Conservation (phyloP, 2,888 invertebrate genomes). For the Drosophila bunnanda region DNA sequence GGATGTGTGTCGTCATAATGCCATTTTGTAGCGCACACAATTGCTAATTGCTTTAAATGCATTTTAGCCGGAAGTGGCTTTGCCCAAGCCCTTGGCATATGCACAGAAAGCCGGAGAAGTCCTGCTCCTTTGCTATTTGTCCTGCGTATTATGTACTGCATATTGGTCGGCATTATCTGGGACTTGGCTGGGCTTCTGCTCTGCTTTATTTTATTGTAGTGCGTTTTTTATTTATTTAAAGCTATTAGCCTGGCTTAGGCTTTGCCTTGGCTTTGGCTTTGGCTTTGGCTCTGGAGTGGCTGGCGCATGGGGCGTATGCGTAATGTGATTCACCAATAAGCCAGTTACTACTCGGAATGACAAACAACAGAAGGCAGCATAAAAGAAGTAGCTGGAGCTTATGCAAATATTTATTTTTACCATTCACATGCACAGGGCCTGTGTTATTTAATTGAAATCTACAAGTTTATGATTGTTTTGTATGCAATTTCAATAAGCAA, state of each 20-base stretch:
- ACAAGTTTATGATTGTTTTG: constrained; percentile 64
- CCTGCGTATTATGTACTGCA: constrained; percentile 50
- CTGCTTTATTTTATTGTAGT: constrained; percentile 37
- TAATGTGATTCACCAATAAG: constrained; percentile 50
- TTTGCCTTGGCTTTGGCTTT: constrained; percentile 27
- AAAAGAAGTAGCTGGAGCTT: constrained; percentile 33
- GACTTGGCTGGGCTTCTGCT: constrained; percentile 41
- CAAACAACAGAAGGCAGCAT: constrained; percentile 27
- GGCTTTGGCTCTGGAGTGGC: constrained; percentile 12
- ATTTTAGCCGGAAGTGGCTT: constrained; percentile 71
- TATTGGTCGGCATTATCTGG: constrained; percentile 63
- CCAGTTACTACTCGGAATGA: constrained; percentile 35
- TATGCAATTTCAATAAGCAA: constrained; percentile 58
- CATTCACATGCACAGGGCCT: constrained; percentile 35
- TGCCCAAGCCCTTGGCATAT: constrained; percentile 62
- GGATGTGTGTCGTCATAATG: constrained; percentile 31
- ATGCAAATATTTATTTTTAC: constrained; percentile 44
- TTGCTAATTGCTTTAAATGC: constrained; percentile 77
- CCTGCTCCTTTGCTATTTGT: constrained; percentile 28
- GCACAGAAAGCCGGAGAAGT: constrained; percentile 22
- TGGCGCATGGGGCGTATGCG: constrained; percentile 30
- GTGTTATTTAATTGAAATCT: constrained; percentile 70
- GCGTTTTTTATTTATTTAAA: constrained; percentile 67
- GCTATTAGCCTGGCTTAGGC: constrained; percentile 57
- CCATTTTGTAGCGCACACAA: constrained; percentile 55